These are phyloP conservation scores for Drosophila prostipennis DNA, from an alignment of 2,888 invertebrate genomes.

Conservation along the genomic window DNA sequence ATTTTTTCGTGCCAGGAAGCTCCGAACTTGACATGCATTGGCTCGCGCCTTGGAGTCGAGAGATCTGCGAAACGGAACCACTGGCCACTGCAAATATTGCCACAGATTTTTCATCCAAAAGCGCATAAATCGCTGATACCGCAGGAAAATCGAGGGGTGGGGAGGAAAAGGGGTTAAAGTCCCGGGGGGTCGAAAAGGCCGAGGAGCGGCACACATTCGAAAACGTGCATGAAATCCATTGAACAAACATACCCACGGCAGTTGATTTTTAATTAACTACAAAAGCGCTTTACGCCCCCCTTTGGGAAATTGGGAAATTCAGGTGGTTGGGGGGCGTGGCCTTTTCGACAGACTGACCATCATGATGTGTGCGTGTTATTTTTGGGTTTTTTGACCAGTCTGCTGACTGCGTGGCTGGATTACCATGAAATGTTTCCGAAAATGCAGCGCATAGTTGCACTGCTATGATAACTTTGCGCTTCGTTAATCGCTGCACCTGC, in stretches of 20 bases:
- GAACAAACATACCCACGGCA: conserved; percentile 84
- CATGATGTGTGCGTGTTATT: conserved; percentile 27
- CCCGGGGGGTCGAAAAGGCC: neutral
- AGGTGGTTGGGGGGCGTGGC: conserved; percentile 5
- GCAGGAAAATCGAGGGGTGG: conserved; percentile 55
- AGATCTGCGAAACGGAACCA: conserved; percentile 15
- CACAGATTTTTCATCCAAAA: conserved; percentile 76
- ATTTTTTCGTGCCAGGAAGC: conserved; percentile 32
- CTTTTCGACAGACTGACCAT: conserved; percentile 25
- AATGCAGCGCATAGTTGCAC: conserved; percentile 18
- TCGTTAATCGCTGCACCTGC: conserved; percentile 81
- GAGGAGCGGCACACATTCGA: conserved; percentile 39
- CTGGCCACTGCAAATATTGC: conserved; percentile 68
- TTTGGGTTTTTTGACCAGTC: conserved; percentile 40
- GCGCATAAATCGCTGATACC: conserved; percentile 80
- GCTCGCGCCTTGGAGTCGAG: conserved; percentile 40
- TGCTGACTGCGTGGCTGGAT: conserved; percentile 53
- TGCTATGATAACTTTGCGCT: conserved; percentile 81
- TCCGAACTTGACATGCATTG: conserved; percentile 69
- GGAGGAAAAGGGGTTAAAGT: neutral
- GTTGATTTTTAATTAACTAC: conserved; percentile 85
- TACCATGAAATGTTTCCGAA: conserved; percentile 52
- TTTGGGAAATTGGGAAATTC: conserved; percentile 12
- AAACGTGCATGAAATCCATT: conserved; percentile 84
- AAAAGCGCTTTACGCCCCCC: conserved; percentile 72